Evolutionary conservation across 2,113 vertebrate species (phyloP).

Genomic region (Cottus gobio): DNA sequence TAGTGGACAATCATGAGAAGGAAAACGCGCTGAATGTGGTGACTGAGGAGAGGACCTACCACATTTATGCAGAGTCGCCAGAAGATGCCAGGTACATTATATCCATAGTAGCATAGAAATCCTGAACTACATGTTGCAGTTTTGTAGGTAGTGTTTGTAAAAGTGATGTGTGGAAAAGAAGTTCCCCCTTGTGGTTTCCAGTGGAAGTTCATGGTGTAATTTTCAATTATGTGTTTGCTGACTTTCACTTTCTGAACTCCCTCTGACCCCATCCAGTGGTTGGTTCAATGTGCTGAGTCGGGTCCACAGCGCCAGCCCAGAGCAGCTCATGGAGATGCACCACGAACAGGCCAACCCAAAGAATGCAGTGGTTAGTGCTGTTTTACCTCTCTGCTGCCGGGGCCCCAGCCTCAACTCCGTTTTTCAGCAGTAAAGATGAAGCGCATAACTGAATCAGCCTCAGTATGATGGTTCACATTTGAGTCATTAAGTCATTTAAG

Average conservation of each 20-base stretch:
- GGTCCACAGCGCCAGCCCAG: constrained; percentile 88
- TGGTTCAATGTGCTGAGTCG: constrained; percentile 94
- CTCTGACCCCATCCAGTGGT: constrained; percentile 80
- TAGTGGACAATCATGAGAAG: constrained; percentile 95
- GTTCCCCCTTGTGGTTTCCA: constrained; percentile 67
- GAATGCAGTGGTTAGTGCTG: constrained; percentile 91
- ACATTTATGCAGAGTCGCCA: constrained; percentile 93
- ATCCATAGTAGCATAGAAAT: constrained; percentile 14
- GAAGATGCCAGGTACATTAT: constrained; percentile 92
- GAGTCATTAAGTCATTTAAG: constrained; percentile 13
- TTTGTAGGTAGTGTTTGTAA: background rate
- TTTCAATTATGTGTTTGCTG: constrained; percentile 51
- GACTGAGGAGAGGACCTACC: constrained; percentile 91
- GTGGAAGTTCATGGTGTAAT: constrained; percentile 46
- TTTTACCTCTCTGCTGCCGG: constrained; percentile 53
- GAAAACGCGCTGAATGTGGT: constrained; percentile 94
- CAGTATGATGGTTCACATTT: constrained; percentile 18
- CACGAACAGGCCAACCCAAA: constrained; percentile 96
- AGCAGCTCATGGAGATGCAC: constrained; percentile 93
- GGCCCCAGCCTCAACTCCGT: constrained; percentile 37
- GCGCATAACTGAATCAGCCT: constrained; percentile 25
- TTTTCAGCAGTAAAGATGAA: constrained; percentile 39
- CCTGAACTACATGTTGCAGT: constrained; percentile 61
- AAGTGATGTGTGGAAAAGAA: constrained; percentile 36
- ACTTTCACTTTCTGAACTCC: constrained; percentile 58